Conservation (phyloP, 2,113 vertebrate species). For the Nothobranchius furzeri region DNA sequence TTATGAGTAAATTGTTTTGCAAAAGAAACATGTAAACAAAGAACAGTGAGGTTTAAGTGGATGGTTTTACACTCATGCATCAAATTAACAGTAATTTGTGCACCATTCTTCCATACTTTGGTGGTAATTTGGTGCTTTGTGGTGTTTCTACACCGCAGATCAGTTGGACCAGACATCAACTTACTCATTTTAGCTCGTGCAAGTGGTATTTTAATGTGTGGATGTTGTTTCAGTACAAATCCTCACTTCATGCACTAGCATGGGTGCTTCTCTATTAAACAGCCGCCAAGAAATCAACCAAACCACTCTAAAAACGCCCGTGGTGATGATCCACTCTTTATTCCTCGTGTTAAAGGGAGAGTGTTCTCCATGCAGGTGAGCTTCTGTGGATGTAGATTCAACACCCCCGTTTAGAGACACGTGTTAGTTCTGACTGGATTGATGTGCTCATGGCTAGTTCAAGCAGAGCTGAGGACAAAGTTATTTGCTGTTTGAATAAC, state of each 20-base stretch:
- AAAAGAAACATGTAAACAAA: slow-evolving; percentile 1
- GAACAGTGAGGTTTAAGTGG: background rate
- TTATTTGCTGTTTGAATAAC: too few relatives aligned
- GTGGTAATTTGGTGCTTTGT: slow-evolving; percentile 49
- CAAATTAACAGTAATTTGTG: slow-evolving; percentile 45
- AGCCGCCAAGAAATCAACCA: slow-evolving; percentile 1
- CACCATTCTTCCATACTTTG: slow-evolving; percentile 26
- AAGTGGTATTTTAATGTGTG: slow-evolving; percentile 17
- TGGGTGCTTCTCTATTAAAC: slow-evolving; percentile 7
- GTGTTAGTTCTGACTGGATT: background rate
- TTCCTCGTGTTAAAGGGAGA: background rate
- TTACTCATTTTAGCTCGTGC: slow-evolving; percentile 21
- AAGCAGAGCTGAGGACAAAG: too few relatives aligned
- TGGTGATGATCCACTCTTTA: background rate
- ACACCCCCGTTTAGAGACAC: background rate
- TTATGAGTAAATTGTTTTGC: slow-evolving; percentile 17
- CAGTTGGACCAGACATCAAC: slow-evolving; percentile 34
- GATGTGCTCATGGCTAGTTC: too few relatives aligned
- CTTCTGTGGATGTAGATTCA: too few relatives aligned
- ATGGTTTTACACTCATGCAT: slow-evolving; percentile 47
- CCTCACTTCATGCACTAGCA: slow-evolving; percentile 13
- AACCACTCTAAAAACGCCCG: slow-evolving; percentile 22
- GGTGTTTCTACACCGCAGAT: slow-evolving; percentile 18
- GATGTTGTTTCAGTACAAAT: slow-evolving; percentile 3
- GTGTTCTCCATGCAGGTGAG: background rate